Conservation (phyloP, 2,797 vertebrate genomes). For the Bradypodion pumilum region DNA sequence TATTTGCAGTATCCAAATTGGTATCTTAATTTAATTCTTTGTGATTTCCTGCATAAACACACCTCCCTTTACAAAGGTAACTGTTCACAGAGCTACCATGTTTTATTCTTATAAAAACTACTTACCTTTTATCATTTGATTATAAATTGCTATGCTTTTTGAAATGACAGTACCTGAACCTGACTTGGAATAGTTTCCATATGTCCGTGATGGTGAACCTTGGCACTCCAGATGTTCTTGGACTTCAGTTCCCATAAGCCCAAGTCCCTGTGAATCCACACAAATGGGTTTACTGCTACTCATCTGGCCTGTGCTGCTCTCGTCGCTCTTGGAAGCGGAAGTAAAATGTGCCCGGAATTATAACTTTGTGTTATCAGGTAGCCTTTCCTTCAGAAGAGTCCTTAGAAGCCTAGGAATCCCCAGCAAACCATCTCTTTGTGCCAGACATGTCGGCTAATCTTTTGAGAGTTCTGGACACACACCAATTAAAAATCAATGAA, state of each 20-base stretch:
- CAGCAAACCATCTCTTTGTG: not conserved
- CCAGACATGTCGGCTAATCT: not conserved
- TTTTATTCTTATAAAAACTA: not conserved
- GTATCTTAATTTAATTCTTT: conserved; percentile 22
- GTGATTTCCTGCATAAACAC: not conserved
- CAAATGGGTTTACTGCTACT: too few species aligned
- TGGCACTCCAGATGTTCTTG: too few species aligned
- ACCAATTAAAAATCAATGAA: not conserved
- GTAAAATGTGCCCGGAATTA: too few species aligned
- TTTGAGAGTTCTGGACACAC: not conserved
- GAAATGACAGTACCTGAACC: not conserved
- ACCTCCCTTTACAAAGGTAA: not conserved
- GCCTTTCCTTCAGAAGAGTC: not conserved
- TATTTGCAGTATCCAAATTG: conserved; percentile 11
- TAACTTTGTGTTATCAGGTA: not conserved
- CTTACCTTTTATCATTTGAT: not conserved
- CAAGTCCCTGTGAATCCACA: too few species aligned
- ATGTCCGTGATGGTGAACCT: too few species aligned
- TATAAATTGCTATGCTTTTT: conserved; percentile 9
- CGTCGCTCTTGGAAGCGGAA: too few species aligned
- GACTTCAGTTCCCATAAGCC: too few species aligned
- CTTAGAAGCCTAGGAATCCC: not conserved
- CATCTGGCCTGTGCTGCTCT: too few species aligned
- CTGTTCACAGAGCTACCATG: not conserved
- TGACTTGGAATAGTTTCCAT: not conserved